Conservation (phyloP, 2,888 invertebrate species). For the Patella caerulea region DNA sequence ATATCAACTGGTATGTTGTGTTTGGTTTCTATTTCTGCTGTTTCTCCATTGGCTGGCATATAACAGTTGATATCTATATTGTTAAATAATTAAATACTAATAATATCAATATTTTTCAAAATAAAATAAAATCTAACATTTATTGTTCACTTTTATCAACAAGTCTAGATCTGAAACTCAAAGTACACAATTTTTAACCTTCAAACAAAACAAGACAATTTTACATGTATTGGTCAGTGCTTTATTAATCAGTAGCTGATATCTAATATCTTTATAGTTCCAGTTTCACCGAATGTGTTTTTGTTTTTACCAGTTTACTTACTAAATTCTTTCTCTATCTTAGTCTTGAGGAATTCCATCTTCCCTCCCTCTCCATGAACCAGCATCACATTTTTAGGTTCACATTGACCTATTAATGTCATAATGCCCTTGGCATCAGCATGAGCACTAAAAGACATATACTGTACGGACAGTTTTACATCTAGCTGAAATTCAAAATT, state of each 20-base stretch:
- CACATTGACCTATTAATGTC: constrained; percentile 97
- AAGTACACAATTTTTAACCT: neutral
- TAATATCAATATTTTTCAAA: no score
- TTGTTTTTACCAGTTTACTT: constrained; percentile 21
- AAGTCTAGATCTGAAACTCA: no score
- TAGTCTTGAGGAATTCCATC: constrained; percentile 97
- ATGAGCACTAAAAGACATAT: constrained; percentile 99
- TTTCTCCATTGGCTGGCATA: constrained; percentile 99
- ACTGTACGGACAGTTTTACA: constrained; percentile 76
- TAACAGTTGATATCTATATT: constrained; percentile 84
- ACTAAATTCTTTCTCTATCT: constrained; percentile 82
- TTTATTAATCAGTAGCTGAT: no score
- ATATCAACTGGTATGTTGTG: constrained; percentile 93
- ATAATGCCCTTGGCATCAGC: constrained; percentile 99
- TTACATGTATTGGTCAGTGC: no score
- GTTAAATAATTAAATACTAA: neutral
- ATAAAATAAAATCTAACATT: no score
- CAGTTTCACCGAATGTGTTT: neutral
- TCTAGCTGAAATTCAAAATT: constrained; percentile 74
- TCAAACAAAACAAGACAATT: no score
- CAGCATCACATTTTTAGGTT: constrained; percentile 95
- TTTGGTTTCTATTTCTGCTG: constrained; percentile 87
- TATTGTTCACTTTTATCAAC: no score
- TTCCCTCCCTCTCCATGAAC: constrained; percentile 99
- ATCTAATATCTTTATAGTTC: neutral